A percentile compares a stretch with the other conserved stretches of the same genome.
Evolutionary conservation across 1,140 invertebrate species (phyloP).

Genomic region (Macrosteles quadrilineatus): DNA sequence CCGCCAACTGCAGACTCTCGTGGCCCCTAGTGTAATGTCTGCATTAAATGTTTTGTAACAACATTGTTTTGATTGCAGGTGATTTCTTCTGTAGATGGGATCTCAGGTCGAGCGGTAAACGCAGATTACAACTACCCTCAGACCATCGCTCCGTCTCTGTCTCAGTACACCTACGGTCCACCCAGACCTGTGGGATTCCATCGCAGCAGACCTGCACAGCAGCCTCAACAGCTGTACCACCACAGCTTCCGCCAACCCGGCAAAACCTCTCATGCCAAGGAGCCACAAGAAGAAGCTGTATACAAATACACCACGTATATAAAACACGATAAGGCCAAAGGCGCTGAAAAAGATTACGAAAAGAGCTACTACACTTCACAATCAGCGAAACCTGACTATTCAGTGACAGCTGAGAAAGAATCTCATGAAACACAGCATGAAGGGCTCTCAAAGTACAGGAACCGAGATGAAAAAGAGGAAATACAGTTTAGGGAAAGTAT

Average conservation of each 20-base stretch:
- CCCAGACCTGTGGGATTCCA: neutral
- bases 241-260: neutral
- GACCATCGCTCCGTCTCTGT: constrained; percentile 25
- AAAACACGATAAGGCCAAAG: constrained; percentile 8
- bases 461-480: neutral
- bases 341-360: neutral
- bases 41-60: too few relatives aligned
- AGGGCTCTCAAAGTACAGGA: neutral
- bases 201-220: neutral
- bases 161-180: constrained; percentile 14
- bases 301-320: neutral
- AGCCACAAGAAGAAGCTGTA: neutral
- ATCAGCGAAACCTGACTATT: neutral
- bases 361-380: neutral
- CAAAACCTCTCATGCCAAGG: constrained; percentile 2
- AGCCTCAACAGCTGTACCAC: neutral
- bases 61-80: too few relatives aligned
- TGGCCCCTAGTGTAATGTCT: too few relatives aligned
- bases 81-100: neutral
- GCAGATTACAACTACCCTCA: constrained; percentile 10
- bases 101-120: neutral
- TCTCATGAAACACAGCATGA: neutral
- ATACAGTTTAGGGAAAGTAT: constrained; percentile 1
- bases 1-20: too few relatives aligned
- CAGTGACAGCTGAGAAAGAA: constrained; percentile 2